phyloP scores from a whole-genome alignment of 1,140 invertebrate species.

The Drosophila pectinifera region DNA sequence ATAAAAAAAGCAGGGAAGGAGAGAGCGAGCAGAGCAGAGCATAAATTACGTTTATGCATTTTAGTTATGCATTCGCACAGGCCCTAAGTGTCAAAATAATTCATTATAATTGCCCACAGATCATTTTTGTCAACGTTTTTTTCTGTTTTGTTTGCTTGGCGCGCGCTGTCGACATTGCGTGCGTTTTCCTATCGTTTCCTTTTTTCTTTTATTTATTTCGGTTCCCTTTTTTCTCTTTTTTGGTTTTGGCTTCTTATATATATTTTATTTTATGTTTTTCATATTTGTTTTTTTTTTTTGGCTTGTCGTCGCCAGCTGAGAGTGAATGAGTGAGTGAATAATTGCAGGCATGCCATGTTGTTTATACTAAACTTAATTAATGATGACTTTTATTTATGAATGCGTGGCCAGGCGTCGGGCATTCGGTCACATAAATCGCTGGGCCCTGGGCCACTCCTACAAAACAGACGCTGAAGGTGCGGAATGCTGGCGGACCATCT shows the following conservation, averaged over 20 bases:
- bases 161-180: conserved; percentile 55
- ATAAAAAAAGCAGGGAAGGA: conserved; percentile 57
- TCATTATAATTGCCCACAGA: conserved; percentile 84
- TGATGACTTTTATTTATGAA: conserved; percentile 83
- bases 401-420: conserved; percentile 63
- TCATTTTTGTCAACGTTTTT: conserved; percentile 78
- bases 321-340: conserved; percentile 75
- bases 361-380: conserved; percentile 83
- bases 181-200: conserved; percentile 62
- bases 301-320: conserved; percentile 49
- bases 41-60: conserved; percentile 83
- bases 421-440: conserved; percentile 65
- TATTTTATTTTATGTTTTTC: conserved; percentile 26
- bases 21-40: conserved; percentile 37
- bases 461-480: conserved; percentile 12
- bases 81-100: conserved; percentile 83
- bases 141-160: conserved; percentile 16
- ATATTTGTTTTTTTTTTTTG: conserved; percentile 27
- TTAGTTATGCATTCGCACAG: conserved; percentile 70
- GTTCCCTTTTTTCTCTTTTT: conserved; percentile 6
- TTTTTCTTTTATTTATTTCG: conserved; percentile 19
- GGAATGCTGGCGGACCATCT: conserved; percentile 10
- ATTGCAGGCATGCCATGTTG: conserved; percentile 78
- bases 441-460: conserved; percentile 56
- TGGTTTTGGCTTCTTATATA: conserved; percentile 22